Evolutionary conservation across 1,140 invertebrate species (phyloP), one percentile per base, ranked within the genome.

Genomic region (Pectinophora gossypiella): DNA sequence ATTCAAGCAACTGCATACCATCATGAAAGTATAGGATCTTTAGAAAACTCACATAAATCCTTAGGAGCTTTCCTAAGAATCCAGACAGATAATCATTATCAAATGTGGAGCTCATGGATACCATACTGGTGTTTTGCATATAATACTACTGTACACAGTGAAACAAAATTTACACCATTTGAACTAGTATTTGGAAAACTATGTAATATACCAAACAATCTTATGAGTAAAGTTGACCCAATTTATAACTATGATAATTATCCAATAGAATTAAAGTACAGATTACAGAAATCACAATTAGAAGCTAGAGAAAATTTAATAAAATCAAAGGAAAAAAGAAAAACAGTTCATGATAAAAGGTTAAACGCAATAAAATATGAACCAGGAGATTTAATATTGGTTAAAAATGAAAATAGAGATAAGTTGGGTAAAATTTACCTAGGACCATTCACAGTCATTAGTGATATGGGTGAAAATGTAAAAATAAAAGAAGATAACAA

Each of bases 41-140:
- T 69, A 9, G 60, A 69, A 57, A 69, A 69, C 20, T 53, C 59
- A 9, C 65, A 64, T 56, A 68, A 65, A 56, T 19, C 49, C 54
- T 52, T 65, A 49, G 52, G 56, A 23, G 52, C 44, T 35, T 65
- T 55, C 55, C 50, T 69, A 32, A 54, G 63, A 3, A 64, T 64
- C 9, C 57, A 58, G 46, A 20, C 16, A 2, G 42, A 44, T 20
- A 44, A 44, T 19, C 18, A 44, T 21, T 9, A 1, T 1, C 9
- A 19, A 6, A 9, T 20, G 7, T 44, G 42, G 42, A 44, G 42
- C 10, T 9, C 19, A 7, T 44, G 42, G 19, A 9, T 44, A 4
- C 42, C 42, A 3, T 44, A 12, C 19, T 20, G 42, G 42, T 13
- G 9, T 10, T 44, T 44, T 44, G 1, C 42, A 20, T 21, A 20